Conservation (phyloP, 2,888 invertebrate genomes). For the Tortricodes alternella region DNA sequence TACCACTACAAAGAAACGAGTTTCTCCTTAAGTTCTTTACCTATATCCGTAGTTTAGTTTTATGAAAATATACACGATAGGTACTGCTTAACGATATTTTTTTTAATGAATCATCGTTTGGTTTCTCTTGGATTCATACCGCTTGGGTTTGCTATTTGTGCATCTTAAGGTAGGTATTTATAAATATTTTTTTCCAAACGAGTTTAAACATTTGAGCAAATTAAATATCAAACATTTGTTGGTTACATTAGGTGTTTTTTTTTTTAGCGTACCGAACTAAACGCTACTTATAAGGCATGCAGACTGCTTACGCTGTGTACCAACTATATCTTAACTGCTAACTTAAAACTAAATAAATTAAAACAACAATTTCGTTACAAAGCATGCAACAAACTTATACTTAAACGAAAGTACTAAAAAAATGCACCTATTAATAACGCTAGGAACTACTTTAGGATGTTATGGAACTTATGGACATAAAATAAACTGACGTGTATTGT, state of each 20-base stretch:
- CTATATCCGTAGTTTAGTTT: slow-evolving; percentile 36
- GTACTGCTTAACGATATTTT: neutral
- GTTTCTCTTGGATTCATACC: neutral
- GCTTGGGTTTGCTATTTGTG: slow-evolving; percentile 7
- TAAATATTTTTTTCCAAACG: no score
- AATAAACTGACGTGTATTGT: neutral
- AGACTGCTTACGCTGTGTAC: slow-evolving; percentile 5
- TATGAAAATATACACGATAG: slow-evolving; percentile 22
- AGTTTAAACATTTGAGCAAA: slow-evolving; percentile 23
- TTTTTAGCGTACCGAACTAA: neutral
- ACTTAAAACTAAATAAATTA: slow-evolving; percentile 28
- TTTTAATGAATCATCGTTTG: neutral
- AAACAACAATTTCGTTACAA: slow-evolving; percentile 31
- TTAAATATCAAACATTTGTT: slow-evolving; percentile 4
- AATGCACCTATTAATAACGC: slow-evolving; percentile 73
- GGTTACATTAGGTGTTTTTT: neutral
- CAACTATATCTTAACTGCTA: slow-evolving; percentile 4
- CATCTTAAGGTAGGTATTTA: no score
- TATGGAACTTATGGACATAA: slow-evolving; percentile 35
- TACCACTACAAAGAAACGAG: no score
- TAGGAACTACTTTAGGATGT: slow-evolving; percentile 66
- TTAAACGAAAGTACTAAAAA: slow-evolving; percentile 55
- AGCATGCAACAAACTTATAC: slow-evolving; percentile 45
- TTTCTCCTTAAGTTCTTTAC: no score
- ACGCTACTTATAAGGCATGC: slow-evolving; percentile 9